A percentile compares a stretch with the other conserved stretches of the same genome.
These are phyloP conservation scores for Morus bassanus DNA, from an alignment of 2,797 vertebrate species.

Conservation along the genomic window DNA sequence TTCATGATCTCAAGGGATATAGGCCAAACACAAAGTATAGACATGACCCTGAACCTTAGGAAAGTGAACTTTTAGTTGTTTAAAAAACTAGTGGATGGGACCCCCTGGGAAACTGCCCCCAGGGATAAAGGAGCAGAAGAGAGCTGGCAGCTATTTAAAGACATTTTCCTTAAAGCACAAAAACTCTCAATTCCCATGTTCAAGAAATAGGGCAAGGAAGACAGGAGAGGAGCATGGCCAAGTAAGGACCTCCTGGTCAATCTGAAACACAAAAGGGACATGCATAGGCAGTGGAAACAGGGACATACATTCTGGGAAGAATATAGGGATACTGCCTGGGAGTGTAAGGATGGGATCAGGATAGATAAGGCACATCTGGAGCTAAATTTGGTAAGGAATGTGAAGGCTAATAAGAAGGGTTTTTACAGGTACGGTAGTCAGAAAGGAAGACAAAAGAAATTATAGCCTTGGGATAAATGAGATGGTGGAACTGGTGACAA, in stretches of 20 bases:
- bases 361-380: not conserved
- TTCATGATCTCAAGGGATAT: not conserved
- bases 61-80: not conserved
- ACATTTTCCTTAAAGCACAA: not conserved
- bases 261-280: not conserved
- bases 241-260: not conserved
- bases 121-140: not conserved
- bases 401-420: not conserved
- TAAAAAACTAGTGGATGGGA: not conserved
- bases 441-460: not conserved
- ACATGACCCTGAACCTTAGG: not conserved
- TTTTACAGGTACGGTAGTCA: not conserved
- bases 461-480: not conserved
- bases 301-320: not conserved
- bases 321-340: not conserved
- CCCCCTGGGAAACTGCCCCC: not conserved
- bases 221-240: not conserved
- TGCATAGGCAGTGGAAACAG: not conserved
- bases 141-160: not conserved
- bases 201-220: not conserved
- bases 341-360: not conserved
- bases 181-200: not conserved
- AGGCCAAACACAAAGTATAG: not conserved
- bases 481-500: fast-evolving
- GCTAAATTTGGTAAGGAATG: not conserved